Evolutionary conservation across 2,797 vertebrate species (phyloP).

Genomic region (Oreochromis mossambicus): DNA sequence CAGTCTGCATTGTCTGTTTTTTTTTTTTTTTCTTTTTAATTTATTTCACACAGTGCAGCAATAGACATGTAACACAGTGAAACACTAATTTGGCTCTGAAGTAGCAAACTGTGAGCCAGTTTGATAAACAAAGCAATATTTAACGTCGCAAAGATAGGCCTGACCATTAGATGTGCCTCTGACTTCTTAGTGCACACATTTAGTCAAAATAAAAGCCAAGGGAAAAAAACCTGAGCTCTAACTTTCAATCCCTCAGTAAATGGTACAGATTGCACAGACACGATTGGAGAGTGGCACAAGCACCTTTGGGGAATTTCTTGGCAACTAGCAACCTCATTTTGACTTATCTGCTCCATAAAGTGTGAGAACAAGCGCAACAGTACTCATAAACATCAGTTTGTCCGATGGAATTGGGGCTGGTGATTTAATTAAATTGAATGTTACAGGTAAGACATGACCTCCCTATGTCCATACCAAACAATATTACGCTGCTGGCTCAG

Average conservation of each 20-base stretch:
- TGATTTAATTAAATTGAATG: slow-evolving; percentile 64
- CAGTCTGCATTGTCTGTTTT: not conserved
- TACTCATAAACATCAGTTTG: slow-evolving; percentile 37
- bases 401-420: slow-evolving; percentile 28
- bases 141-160: not conserved
- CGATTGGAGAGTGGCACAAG: not conserved
- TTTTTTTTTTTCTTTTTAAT: not conserved
- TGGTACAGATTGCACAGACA: slow-evolving; percentile 29
- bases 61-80: not conserved
- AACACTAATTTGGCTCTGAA: not conserved
- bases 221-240: not conserved
- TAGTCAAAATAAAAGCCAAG: not conserved
- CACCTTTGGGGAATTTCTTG: slow-evolving; percentile 32
- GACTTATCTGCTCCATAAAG: slow-evolving; percentile 49
- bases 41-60: not conserved
- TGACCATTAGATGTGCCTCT: not conserved
- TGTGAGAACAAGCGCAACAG: slow-evolving; percentile 30
- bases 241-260: not conserved
- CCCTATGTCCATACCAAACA: slow-evolving; percentile 47
- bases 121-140: not conserved
- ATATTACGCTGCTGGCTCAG: slow-evolving; percentile 62
- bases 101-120: not conserved
- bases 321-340: slow-evolving; percentile 46
- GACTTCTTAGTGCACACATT: not conserved
- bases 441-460: slow-evolving; percentile 63